phyloP scores from a whole-genome alignment of 2,797 vertebrate species.

The Loris lydekkerianus region DNA sequence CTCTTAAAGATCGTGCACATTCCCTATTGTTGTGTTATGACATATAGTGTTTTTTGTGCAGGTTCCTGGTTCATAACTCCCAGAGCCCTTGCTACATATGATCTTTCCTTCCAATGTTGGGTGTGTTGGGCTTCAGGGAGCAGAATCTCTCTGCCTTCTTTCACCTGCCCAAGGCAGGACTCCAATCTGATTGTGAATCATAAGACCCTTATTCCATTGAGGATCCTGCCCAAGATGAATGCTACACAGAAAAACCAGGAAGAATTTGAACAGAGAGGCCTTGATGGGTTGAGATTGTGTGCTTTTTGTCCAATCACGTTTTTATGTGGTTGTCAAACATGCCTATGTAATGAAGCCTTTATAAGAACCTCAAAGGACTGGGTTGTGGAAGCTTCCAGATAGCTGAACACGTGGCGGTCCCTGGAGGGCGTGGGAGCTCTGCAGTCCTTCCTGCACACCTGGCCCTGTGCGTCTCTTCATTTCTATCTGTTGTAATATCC shows the following conservation, averaged over 20 bases:
- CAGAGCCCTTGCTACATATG: background rate
- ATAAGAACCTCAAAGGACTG: background rate
- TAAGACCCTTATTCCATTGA: background rate
- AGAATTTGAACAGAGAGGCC: background rate
- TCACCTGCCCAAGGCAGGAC: background rate
- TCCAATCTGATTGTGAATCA: background rate
- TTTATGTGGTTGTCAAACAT: background rate
- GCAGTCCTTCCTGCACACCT: no score
- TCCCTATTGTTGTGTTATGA: background rate
- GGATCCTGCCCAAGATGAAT: background rate
- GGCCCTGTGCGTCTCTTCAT: no score
- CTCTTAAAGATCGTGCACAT: background rate
- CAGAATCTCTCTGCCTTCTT: background rate
- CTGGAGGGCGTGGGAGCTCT: background rate
- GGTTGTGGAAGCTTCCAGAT: background rate
- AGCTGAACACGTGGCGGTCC: background rate
- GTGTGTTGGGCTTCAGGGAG: background rate
- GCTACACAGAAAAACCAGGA: background rate
- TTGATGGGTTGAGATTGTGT: background rate
- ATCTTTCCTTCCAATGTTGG: background rate
- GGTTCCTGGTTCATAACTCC: background rate
- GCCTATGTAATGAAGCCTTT: background rate
- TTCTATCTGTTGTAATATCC: background rate
- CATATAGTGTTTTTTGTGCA: background rate
- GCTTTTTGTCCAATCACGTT: background rate